These are phyloP conservation scores for Tragelaphus strepsiceros DNA, from an alignment of 2,113 vertebrate species.

Conservation along the genomic window DNA sequence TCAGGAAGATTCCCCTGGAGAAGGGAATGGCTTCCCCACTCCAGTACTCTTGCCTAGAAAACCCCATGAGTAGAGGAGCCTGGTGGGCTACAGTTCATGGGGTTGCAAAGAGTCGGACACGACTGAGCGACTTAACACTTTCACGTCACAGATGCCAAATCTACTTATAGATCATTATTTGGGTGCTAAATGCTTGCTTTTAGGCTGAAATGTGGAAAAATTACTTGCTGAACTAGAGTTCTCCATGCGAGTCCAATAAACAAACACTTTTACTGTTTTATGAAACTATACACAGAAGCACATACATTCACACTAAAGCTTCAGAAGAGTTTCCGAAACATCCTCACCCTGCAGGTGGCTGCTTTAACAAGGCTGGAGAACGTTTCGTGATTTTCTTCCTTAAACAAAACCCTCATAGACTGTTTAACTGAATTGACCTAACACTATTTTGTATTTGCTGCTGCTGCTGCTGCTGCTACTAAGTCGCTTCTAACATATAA, in stretches of 20 bases:
- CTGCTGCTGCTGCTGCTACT: too few species aligned
- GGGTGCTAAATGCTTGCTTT: not conserved
- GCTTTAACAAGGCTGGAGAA: not conserved
- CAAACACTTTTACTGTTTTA: not conserved
- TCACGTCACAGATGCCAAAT: not conserved
- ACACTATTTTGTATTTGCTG: not conserved
- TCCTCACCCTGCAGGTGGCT: not conserved
- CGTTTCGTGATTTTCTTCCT: not conserved
- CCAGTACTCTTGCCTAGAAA: not conserved
- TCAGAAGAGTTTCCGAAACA: not conserved
- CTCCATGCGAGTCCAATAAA: not conserved
- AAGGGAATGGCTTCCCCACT: not conserved
- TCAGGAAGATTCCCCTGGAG: not conserved
- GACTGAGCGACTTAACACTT: not conserved
- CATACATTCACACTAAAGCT: not conserved
- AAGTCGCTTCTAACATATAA: not conserved
- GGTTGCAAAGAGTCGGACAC: not conserved
- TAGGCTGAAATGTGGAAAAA: not conserved
- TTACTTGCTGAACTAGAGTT: not conserved
- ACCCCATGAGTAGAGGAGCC: not conserved
- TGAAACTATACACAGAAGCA: not conserved
- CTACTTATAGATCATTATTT: not conserved
- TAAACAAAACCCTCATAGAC: not conserved
- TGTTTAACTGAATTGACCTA: not conserved
- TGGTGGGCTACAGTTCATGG: not conserved